Evolutionary conservation across 2,113 vertebrate genomes (phyloP), one percentile per base, ranked within the genome.

Genomic region (Synchiropus splendidus): DNA sequence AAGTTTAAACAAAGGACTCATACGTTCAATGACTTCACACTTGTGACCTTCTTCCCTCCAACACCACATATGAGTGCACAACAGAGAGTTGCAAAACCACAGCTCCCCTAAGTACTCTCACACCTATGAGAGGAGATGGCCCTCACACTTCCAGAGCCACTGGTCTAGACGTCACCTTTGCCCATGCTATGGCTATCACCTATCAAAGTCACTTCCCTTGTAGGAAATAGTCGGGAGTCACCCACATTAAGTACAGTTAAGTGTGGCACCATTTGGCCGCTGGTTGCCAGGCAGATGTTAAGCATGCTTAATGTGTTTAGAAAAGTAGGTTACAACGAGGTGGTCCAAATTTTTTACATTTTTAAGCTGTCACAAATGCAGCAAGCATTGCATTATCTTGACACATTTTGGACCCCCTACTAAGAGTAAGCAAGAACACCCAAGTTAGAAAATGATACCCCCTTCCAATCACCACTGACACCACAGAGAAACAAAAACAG

Each of bases 371-470:
- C 18, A 47, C 40, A 52, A 70, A 67, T 37, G 27, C 37, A 55
- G 43, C 54, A 18, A 38, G 51, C 50, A 42, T 45, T 14, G 38
- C 21, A 27, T 27, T 45, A 46, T 52, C 39, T 45, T 12, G 46
- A 68, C 60, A 67, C 36, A 47, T 61, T 45, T 49, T 8, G 32
- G 53, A 11, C 43, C 58, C 49, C 62, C 60, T 49, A 34, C 57
- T 6, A 46, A 36, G 48, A 58, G 33, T 35, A 37, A 21, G 9
- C 17, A 21, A 70, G 69, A 70, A 77, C 72, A 80, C 74, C 74
- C 72, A 73, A 39, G 64, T 54, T 52, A 39, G 31, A 48, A 42
- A 67, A 55, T 53, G 50, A 63, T 31, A 63, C 44, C 16, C 10
- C 5, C 16, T 8, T 10, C 10, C 27, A 42, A 15, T 15, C 13